These are phyloP conservation scores for Pyrocoelia pectoralis DNA, from an alignment of 2,888 invertebrate genomes.

Conservation along the genomic window DNA sequence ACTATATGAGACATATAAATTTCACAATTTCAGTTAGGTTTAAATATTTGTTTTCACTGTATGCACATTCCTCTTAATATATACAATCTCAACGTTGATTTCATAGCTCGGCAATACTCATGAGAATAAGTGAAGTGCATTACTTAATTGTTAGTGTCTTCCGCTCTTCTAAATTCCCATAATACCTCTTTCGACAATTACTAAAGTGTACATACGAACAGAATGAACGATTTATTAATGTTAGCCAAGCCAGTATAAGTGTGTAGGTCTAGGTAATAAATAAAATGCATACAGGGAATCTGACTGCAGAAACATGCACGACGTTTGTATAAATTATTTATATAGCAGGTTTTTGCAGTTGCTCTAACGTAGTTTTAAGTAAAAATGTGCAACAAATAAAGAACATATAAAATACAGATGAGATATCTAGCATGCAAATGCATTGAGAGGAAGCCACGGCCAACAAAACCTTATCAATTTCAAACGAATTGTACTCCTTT, in stretches of 20 bases:
- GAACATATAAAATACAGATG: constrained; percentile 21
- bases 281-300: background rate
- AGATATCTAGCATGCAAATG: background rate
- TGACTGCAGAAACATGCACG: constrained; percentile 8
- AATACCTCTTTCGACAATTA: constrained; percentile 1
- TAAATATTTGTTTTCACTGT: background rate
- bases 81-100: background rate
- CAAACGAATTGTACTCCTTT: constrained; percentile 2
- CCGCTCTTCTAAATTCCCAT: background rate
- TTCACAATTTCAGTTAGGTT: background rate
- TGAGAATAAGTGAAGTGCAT: background rate
- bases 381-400: constrained; percentile 5
- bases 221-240: background rate
- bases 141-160: background rate
- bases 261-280: constrained; percentile 3
- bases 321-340: background rate
- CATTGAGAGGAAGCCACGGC: no score
- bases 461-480: constrained; percentile 10
- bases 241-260: background rate
- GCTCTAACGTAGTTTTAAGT: background rate
- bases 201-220: background rate
- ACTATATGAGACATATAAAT: background rate
- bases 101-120: background rate
- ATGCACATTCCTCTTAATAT: background rate
- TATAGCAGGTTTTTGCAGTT: constrained; percentile 6